These are phyloP conservation scores for Bothrops jararaca DNA, from an alignment of 2,113 vertebrate species.

Conservation along the genomic window DNA sequence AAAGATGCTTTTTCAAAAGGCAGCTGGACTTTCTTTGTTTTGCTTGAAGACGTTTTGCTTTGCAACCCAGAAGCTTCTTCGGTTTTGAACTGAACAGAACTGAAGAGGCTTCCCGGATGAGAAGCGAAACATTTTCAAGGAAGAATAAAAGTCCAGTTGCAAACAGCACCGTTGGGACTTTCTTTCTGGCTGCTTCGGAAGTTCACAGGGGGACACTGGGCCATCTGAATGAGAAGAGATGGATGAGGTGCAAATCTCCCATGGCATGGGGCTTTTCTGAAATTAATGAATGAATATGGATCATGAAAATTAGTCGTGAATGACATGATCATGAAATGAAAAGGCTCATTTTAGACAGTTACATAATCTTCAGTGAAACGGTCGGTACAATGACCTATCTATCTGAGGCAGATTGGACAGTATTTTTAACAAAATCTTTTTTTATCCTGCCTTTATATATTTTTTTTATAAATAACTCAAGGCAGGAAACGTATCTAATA, in stretches of 20 bases:
- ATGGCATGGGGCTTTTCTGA: constrained; percentile 2
- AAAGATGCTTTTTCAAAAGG: background rate
- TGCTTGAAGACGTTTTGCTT: background rate
- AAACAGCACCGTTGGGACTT: background rate
- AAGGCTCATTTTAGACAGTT: background rate
- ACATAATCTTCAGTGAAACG: background rate
- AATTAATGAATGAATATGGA: constrained; percentile 24
- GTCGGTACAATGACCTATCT: background rate
- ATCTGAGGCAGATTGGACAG: background rate
- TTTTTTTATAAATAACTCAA: background rate
- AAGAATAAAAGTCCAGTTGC: background rate
- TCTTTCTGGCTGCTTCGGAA: background rate
- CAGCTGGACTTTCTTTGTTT: background rate
- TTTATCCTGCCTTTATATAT: background rate
- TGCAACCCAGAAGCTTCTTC: background rate
- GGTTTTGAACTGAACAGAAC: background rate
- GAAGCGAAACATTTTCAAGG: background rate
- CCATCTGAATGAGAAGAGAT: background rate
- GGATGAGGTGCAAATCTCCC: background rate
- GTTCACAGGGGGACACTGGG: background rate
- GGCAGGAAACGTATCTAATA: background rate
- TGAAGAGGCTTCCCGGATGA: too few species aligned
- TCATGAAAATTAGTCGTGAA: constrained; percentile 32
- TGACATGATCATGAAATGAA: constrained; percentile 21
- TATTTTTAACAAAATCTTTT: background rate